A percentile compares a stretch with the other conserved stretches of the same genome.
These are phyloP conservation scores for Anas platyrhynchos DNA, from an alignment of 2,113 vertebrate species.

Conservation along the genomic window DNA sequence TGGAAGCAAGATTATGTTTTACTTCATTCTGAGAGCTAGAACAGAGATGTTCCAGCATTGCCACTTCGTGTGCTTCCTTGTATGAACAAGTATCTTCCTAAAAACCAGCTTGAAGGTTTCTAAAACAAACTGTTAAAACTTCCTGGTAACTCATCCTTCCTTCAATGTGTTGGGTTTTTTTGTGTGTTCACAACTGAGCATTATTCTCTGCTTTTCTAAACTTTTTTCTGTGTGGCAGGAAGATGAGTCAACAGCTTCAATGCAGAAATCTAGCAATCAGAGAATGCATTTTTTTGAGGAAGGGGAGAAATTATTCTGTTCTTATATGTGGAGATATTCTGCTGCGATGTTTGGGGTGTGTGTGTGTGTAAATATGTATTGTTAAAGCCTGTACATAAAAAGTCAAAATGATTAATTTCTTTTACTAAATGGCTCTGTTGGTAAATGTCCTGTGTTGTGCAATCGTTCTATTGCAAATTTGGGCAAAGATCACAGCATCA, in stretches of 20 bases:
- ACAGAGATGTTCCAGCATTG: neutral
- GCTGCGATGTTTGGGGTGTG: neutral
- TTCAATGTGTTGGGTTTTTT: neutral
- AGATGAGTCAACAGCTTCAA: slow-evolving; percentile 4
- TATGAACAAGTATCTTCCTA: neutral
- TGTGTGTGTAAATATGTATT: neutral
- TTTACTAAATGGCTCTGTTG: neutral
- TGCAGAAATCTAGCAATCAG: neutral
- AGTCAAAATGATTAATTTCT: neutral
- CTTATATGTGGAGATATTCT: neutral
- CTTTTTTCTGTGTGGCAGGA: neutral
- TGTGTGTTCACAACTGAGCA: neutral
- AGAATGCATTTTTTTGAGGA: neutral
- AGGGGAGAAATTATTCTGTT: neutral
- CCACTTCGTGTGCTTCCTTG: neutral
- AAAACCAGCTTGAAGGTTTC: neutral
- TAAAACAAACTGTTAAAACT: neutral
- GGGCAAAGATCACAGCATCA: neutral
- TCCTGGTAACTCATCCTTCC: neutral
- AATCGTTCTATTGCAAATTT: neutral
- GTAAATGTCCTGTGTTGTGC: neutral
- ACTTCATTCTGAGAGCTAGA: neutral
- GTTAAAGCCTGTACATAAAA: neutral
- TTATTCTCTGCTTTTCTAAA: slow-evolving; percentile 26
- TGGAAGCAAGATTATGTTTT: neutral